Evolutionary conservation across 92 coral and sea anemone genomes (phyloP), one percentile per base, ranked within the genome.

Genomic region (Porites evermanni): DNA sequence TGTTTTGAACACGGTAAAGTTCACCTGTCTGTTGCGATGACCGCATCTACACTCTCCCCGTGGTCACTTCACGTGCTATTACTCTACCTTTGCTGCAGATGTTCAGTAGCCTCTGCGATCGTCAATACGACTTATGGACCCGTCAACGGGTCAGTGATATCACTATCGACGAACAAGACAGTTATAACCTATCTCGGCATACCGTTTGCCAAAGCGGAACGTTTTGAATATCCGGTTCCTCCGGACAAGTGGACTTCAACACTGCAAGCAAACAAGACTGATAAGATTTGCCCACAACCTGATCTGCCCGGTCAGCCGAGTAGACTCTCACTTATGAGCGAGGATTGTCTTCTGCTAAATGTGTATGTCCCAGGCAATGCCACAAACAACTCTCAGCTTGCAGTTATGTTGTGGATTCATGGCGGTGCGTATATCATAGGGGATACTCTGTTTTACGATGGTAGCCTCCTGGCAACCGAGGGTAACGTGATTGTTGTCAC

Each of bases 381-480:
- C 13, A 44, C 63, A 4, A 67, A 50, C 20, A 83, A 7, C 53
- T 20, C 9, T 13, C n/a, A 8, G 13, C 80, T 83, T 2, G 53
- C 87, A 11, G 87, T 83, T 50, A 83, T 83, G 87, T 71, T 83
- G 56, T 83, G 87, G 87, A 83, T 74, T 60, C 87, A 83, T 60
- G 87, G 80, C 0, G 87, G 87, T 16, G 77, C 54, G 4, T 64
- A 72, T 13, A 12, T 16, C 3, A 11, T 8, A 18, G 72, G 79
- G 4, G 74, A 77, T 4, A 74, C 68, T 24, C 24, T 78, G 19
- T 1, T 52, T 8, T 83, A 60, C 63, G 79, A 83, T 24, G 87
- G 87, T 54, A 50, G 80, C 18, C 20, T 72, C 20, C 29, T 83
- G 32, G 87, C 87, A 24, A 83, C 80, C 23, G 38, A 54, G 12